Evolutionary conservation across 2,797 vertebrate genomes (phyloP).

Genomic region (Ataeniobius toweri): DNA sequence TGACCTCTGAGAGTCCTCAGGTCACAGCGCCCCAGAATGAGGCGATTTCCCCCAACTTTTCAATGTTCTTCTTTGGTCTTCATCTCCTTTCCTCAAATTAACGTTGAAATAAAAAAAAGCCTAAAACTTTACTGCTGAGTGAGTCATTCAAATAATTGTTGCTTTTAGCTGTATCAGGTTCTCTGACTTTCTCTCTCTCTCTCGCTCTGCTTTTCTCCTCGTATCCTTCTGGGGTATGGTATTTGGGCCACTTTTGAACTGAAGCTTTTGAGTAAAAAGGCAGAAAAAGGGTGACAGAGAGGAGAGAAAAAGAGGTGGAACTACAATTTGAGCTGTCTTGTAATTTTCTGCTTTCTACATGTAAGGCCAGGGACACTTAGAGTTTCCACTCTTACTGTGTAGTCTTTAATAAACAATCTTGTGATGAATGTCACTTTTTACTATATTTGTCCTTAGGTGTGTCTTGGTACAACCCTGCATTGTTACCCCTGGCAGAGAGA

Average conservation of each 20-base stretch:
- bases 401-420: conserved; percentile 9
- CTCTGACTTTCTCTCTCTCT: conserved; percentile 53
- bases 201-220: conserved; percentile 40
- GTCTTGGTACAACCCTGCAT: conserved; percentile 34
- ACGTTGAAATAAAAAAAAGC: conserved; percentile 43
- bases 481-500: conserved; percentile 56
- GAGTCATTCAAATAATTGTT: conserved; percentile 80
- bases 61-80: conserved; percentile 21
- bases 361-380: conserved; percentile 33
- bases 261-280: conserved; percentile 58
- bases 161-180: conserved; percentile 74
- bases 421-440: neutral
- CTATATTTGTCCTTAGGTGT: conserved; percentile 5
- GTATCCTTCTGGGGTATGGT: conserved; percentile 50
- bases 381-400: conserved; percentile 22
- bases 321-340: conserved; percentile 47
- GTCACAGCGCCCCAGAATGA: conserved; percentile 53
- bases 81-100: conserved; percentile 55
- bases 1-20: conserved; percentile 63
- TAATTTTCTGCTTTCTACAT: conserved; percentile 61
- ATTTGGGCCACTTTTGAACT: conserved; percentile 76
- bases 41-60: conserved; percentile 19
- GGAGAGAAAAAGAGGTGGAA: conserved; percentile 33
- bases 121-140: conserved; percentile 65
- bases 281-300: conserved; percentile 54